Percentiles rank a stretch among this genome's conserved stretches.
Evolutionary conservation across 35 echinoderm and acorn worm species (phyloP).

Genomic region (Acanthaster planci): DNA sequence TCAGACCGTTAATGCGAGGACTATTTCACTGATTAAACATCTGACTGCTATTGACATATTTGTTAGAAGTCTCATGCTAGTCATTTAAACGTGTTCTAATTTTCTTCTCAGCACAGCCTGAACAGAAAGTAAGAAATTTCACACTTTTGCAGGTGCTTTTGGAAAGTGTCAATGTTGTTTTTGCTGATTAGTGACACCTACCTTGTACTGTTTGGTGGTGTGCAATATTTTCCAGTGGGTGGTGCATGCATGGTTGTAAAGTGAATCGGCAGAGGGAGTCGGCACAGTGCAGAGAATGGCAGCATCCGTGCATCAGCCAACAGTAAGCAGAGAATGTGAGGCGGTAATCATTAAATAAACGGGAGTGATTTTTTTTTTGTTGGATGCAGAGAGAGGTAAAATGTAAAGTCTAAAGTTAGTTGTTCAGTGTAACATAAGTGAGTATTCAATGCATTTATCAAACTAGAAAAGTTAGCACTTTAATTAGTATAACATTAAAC

Average conservation of each 20-base stretch:
- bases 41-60: too few species aligned
- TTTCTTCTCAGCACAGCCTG: too few species aligned
- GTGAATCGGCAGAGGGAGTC: conserved; percentile 29
- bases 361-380: background rate
- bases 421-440: too few species aligned
- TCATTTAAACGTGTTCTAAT: too few species aligned
- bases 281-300: conserved; percentile 28
- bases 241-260: conserved; percentile 26
- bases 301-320: conserved; percentile 34
- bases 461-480: too few species aligned
- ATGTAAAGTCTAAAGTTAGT: background rate
- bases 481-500: too few species aligned
- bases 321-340: conserved; percentile 19
- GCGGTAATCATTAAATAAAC: background rate
- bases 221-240: conserved; percentile 5
- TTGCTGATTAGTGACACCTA: conserved; percentile 27
- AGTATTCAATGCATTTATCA: too few species aligned
- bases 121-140: too few species aligned
- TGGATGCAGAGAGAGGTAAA: background rate
- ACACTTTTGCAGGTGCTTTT: background rate
- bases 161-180: background rate
- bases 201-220: conserved; percentile 53
- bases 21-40: too few species aligned
- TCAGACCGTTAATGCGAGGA: too few species aligned
- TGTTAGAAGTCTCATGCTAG: too few species aligned